Percentiles rank a stretch among this genome's conserved stretches.
Conservation (phyloP, 2,113 vertebrate genomes). For the Fulica atra region DNA sequence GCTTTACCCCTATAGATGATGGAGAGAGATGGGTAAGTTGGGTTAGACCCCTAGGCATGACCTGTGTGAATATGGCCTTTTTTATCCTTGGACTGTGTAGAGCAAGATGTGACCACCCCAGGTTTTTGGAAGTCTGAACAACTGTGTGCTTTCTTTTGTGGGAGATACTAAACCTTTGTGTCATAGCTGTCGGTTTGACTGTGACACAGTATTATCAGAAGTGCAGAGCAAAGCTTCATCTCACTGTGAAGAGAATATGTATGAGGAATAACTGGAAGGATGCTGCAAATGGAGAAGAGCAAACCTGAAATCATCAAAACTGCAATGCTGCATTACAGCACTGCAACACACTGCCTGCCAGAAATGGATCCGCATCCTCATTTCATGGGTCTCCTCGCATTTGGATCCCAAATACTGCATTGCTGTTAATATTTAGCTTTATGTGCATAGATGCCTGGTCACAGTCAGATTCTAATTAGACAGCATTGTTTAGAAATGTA, state of each 20-base stretch:
- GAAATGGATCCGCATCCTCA: accelerated
- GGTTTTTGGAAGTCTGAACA: background rate
- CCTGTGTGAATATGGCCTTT: background rate
- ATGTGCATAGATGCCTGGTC: background rate
- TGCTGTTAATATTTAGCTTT: background rate
- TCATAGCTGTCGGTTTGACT: accelerated
- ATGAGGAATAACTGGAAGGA: background rate
- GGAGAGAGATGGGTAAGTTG: background rate
- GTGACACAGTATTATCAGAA: background rate
- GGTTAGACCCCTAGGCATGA: background rate
- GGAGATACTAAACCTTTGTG: background rate
- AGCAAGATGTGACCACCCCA: accelerated
- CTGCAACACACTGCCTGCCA: background rate
- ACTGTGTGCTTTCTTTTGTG: background rate
- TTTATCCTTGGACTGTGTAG: background rate
- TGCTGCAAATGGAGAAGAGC: background rate
- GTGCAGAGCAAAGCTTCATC: accelerated
- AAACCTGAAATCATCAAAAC: background rate
- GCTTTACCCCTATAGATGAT: background rate
- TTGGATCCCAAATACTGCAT: background rate
- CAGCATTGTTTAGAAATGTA: background rate
- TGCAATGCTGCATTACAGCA: background rate
- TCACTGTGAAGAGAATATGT: background rate
- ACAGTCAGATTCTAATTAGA: background rate
- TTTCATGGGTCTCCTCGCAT: background rate